Evolutionary conservation across 2,888 invertebrate genomes (phyloP), one percentile per base, ranked within the genome.

Genomic region (Pedicia rivosa): DNA sequence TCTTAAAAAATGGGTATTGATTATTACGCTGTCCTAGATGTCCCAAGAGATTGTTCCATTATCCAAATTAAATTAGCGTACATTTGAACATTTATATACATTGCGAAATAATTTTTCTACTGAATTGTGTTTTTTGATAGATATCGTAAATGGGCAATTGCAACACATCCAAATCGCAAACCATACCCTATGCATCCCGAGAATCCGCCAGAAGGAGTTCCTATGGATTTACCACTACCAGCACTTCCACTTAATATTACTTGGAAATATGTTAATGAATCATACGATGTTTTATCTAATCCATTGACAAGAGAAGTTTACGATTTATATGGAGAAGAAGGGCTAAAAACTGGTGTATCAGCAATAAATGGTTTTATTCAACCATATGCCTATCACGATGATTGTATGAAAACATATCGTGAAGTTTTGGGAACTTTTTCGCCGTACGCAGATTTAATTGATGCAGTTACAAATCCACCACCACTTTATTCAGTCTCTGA

Each of bases 321-420:
- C 62, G 88, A 91, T 59, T 82, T 84, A 50, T 90, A 80, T 58
- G 91, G 91, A 0, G 88, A 88, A 57, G 79, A 80, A 49, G 88
- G 87, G 0, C 63, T 91, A 30, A 86, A 86, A 55, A 70, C 68
- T 48, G 87, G 88, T 1, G 72, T 87, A 0, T 76, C 79, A 4
- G 70, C 77, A 3, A 77, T 76, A 1, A 67, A 66, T 41, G 68
- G 68, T 5, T 80, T 70, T 54, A 72, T 79, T 45, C 70, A 74
- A 38, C 77, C 82, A 0, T 86, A 79, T 54, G 64, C 71, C 29
- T 91, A 81, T 63, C 86, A 90, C 52, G 86, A 82, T 1, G 77
- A 90, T 50, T 74, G 79, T 1, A 56, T 76, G 48, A 62, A 66
- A 44, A 82, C 83, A 5, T 30, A 53, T 49, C 62, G 70, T 44